Conservation (phyloP, 2,888 invertebrate species). For the Meta bourneti region DNA sequence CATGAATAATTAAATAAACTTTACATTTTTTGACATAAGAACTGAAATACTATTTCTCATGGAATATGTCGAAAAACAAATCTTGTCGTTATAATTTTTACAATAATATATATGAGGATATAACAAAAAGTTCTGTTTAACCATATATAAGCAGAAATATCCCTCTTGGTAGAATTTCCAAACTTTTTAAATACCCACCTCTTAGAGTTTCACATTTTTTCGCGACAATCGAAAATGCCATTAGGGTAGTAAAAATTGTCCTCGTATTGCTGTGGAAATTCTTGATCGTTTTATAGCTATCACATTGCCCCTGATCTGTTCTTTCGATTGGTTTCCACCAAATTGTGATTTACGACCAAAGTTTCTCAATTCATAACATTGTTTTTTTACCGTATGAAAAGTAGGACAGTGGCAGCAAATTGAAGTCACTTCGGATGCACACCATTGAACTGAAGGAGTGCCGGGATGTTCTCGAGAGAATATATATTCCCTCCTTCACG, state of each 20-base stretch:
- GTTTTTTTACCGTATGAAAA: not conserved
- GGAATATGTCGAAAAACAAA: too few relatives aligned
- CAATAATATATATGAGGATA: too few relatives aligned
- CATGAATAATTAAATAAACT: too few relatives aligned
- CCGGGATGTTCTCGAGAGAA: not conserved
- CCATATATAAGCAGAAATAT: too few relatives aligned
- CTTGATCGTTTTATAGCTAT: not conserved
- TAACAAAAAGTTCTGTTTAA: too few relatives aligned
- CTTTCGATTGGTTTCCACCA: not conserved
- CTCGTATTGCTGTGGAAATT: not conserved
- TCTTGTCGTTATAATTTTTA: too few relatives aligned
- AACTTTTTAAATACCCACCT: not conserved
- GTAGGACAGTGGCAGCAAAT: not conserved
- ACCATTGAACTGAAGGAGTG: not conserved
- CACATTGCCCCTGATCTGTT: not conserved
- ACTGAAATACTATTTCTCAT: too few relatives aligned
- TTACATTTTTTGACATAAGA: too few relatives aligned
- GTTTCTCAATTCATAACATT: not conserved
- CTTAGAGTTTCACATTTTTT: not conserved
- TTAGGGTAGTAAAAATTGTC: not conserved
- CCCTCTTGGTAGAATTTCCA: not conserved
- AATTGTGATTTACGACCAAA: not conserved
- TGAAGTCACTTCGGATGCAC: not conserved
- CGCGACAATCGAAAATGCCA: not conserved
- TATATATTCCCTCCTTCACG: not conserved